Percentiles rank a stretch among this genome's conserved stretches.
These are phyloP conservation scores for Tenebrosternarchus preto DNA, from an alignment of 2,113 vertebrate genomes.

Conservation along the genomic window DNA sequence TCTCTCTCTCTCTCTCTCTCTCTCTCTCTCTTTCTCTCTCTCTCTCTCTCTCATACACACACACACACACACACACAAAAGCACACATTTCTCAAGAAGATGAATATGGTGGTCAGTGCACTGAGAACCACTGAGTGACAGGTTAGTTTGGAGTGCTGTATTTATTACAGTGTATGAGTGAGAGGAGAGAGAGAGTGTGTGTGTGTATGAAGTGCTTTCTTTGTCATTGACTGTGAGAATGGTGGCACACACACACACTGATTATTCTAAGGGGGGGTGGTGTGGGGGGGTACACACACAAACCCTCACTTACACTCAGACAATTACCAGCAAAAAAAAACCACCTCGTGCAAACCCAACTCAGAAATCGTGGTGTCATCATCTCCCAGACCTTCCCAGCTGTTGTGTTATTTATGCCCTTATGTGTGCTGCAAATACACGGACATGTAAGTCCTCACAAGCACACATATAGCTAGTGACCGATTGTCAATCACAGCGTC, in stretches of 20 bases:
- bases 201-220: constrained; percentile 64
- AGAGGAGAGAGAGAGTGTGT: constrained; percentile 66
- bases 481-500: constrained; percentile 52
- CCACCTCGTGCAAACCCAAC: background rate
- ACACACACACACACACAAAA: background rate
- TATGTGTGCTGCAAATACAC: constrained; percentile 30
- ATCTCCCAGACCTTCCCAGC: constrained; percentile 68
- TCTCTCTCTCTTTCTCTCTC: background rate
- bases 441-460: constrained; percentile 10
- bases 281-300: constrained; percentile 14
- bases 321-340: constrained; percentile 30
- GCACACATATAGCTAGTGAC: constrained; percentile 34
- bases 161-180: constrained; percentile 73
- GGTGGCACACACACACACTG: constrained; percentile 54
- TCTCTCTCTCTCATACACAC: background rate
- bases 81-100: constrained; percentile 73
- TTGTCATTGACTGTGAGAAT: constrained; percentile 43
- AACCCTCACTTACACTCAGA: constrained; percentile 31
- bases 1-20: no score
- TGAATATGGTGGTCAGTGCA: constrained; percentile 70
- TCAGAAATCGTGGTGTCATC: constrained; percentile 50
- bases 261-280: constrained; percentile 65
- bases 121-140: constrained; percentile 68
- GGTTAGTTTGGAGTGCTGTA: constrained; percentile 68
- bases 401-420: constrained; percentile 70